A percentile compares a stretch with the other conserved stretches of the same genome.
Evolutionary conservation across 2,888 invertebrate genomes (phyloP).

Genomic region (Epinotia ramella): DNA sequence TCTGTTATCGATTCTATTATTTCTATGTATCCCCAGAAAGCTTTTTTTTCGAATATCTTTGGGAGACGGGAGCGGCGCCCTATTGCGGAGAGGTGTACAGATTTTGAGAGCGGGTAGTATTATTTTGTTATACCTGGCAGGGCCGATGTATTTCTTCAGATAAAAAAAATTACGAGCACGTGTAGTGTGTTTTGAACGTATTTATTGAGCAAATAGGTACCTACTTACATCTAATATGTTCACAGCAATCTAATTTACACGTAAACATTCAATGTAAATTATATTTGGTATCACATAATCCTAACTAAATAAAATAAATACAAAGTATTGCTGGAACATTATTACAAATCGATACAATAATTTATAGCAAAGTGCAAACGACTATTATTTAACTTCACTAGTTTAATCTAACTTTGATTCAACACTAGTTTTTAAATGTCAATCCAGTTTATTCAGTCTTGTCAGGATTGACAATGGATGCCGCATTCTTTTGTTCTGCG

Average conservation of each 20-base stretch:
- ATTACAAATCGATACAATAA: conserved; percentile 32
- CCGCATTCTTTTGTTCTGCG: conserved; percentile 57
- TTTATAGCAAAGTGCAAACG: conserved; percentile 16
- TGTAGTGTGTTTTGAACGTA: no score
- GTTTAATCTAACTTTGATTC: conserved; percentile 11
- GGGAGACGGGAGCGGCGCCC: no score
- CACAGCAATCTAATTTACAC: background rate
- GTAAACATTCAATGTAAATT: conserved; percentile 8
- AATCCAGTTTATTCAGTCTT: conserved; percentile 58
- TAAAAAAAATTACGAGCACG: no score
- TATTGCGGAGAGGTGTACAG: no score
- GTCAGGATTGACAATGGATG: conserved; percentile 58
- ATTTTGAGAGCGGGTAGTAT: no score
- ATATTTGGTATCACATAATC: conserved; percentile 26
- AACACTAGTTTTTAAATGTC: conserved; percentile 11
- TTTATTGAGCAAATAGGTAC: no score
- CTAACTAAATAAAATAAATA: conserved; percentile 38
- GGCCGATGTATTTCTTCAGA: no score
- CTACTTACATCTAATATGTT: no score
- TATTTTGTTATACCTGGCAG: no score
- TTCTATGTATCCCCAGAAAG: no score
- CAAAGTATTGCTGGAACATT: conserved; percentile 9
- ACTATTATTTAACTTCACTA: conserved; percentile 8
- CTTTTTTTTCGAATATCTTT: no score
- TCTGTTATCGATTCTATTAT: no score